Conservation (phyloP, 2,888 invertebrate genomes). For the Ernsta delagoae region DNA sequence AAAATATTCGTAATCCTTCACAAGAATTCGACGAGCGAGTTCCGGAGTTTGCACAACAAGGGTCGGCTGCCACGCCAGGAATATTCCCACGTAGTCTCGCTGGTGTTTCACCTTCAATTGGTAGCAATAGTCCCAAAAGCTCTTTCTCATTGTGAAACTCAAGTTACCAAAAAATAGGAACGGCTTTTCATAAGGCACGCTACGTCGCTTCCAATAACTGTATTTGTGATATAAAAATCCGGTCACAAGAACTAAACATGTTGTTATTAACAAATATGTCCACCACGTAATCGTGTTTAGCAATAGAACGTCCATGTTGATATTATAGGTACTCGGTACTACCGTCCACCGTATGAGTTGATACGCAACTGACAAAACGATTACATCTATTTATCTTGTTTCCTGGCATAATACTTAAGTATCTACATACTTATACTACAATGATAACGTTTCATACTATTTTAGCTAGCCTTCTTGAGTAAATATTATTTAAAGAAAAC, state of each 20-base stretch:
- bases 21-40: constrained; percentile 58
- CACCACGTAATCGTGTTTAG: constrained; percentile 1
- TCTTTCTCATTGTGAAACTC: constrained; percentile 61
- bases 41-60: constrained; percentile 65
- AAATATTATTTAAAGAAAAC: too few species aligned
- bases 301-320: constrained; percentile 17
- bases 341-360: neutral
- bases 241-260: constrained; percentile 49
- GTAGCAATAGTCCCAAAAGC: constrained; percentile 57
- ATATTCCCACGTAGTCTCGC: constrained; percentile 63
- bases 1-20: constrained; percentile 62
- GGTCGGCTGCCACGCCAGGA: constrained; percentile 59
- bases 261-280: constrained; percentile 41
- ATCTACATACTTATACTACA: too few species aligned
- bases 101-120: constrained; percentile 54
- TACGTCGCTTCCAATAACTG: constrained; percentile 66
- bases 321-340: too few species aligned
- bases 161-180: constrained; percentile 60
- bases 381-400: neutral
- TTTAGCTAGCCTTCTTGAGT: too few species aligned
- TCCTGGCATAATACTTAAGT: too few species aligned
- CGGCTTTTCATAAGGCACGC: constrained; percentile 61
- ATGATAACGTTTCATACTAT: too few species aligned
- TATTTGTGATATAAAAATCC: constrained; percentile 54
- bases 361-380: neutral